Evolutionary conservation across 2,888 invertebrate genomes (phyloP), one percentile per base, ranked within the genome.

Genomic region (Lasius fuliginosus): DNA sequence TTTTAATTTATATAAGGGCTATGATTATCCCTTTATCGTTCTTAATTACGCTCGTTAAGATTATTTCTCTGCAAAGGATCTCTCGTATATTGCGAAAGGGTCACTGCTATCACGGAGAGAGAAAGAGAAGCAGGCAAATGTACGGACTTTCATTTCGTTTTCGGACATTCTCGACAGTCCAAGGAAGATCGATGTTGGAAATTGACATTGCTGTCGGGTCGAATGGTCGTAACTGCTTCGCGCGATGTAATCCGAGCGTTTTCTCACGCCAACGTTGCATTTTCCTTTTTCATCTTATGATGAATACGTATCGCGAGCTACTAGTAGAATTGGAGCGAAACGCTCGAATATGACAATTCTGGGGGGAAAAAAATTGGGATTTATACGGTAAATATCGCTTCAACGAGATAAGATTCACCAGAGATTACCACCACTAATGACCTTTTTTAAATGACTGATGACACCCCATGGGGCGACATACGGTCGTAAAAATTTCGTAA

Each of bases 191-290:
- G 79, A 81, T 81, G 79, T 12, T 60, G 46, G 11, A 60, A 81
- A 81, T 81, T 81, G 60, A 81, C 60, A 74, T 81, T 81, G 60
- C 77, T 77, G 40, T 42, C 71, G 75, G 18, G 42, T 40, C 69
- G 56, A 56, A 77, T n/a, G 23, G 73, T 42, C 73, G 73, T 56
- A 81, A 46, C 68, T 40, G 60, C 60, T 75, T 46, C 46, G 46
- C 46, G 79, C 33, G 46, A 74, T 73, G 42, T 58, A 71, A 79
- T 18, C 56, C 69, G 30, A 58, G 36, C 42, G 56, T 58, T 73
- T 65, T 30, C 36, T 60, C 53, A 36, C 36, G 36, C 46, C 42
- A 75, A 74, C 42, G 75, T 81, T 46, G 58, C 5, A 46, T 46
- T 23, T 23, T 73, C 42, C 33, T 56, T 71, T 79, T 74, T 60